Conservation (phyloP, 2,113 vertebrate species). For the Catharus minimus region DNA sequence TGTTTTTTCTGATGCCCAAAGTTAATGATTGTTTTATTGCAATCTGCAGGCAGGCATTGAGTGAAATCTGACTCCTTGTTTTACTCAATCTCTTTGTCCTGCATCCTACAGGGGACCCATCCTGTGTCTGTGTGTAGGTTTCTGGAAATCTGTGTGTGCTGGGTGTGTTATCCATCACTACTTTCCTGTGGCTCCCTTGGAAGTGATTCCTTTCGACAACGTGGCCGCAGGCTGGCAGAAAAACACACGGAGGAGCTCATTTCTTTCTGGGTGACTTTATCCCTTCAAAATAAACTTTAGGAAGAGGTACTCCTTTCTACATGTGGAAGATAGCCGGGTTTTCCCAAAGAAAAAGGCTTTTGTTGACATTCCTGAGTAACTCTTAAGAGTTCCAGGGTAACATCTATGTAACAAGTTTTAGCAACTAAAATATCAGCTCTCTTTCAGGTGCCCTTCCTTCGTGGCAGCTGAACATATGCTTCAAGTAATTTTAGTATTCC, state of each 20-base stretch:
- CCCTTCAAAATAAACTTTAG: neutral
- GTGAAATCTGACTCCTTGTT: neutral
- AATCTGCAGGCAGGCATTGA: neutral
- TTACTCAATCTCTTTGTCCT: neutral
- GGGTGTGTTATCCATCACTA: neutral
- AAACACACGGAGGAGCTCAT: neutral
- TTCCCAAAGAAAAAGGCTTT: neutral
- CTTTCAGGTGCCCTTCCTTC: neutral
- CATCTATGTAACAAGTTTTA: neutral
- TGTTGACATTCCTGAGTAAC: neutral
- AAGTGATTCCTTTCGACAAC: neutral
- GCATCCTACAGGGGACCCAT: neutral
- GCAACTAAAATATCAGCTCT: neutral
- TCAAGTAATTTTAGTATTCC: neutral
- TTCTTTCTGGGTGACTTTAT: slow-evolving; percentile 2
- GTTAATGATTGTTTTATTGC: neutral
- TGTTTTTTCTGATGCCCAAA: neutral
- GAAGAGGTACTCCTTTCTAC: neutral
- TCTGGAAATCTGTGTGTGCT: neutral
- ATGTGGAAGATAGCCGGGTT: neutral
- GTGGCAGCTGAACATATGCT: neutral
- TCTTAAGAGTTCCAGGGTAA: neutral
- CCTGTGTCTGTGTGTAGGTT: neutral
- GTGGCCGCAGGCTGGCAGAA: neutral
- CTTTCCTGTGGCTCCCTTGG: neutral